Evolutionary conservation across 2,113 vertebrate species (phyloP).

Genomic region (Oreotrochilus melanogaster): DNA sequence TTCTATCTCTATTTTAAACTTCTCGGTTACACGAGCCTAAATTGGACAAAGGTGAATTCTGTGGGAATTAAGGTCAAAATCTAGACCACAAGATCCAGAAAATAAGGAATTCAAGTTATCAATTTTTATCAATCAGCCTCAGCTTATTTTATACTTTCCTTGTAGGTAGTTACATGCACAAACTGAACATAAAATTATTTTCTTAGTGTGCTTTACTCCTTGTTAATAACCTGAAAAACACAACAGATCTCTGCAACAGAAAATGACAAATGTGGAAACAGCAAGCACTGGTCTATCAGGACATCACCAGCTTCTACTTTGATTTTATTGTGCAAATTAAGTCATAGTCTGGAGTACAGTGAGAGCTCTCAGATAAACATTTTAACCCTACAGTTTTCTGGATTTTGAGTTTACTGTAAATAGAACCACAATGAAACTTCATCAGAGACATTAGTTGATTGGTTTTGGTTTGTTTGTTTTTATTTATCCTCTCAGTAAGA

Average conservation of each 20-base stretch:
- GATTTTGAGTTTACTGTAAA: neutral
- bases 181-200: constrained; percentile 55
- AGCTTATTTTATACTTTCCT: constrained; percentile 33
- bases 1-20: constrained; percentile 69
- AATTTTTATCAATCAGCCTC: constrained; percentile 48
- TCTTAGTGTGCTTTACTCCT: constrained; percentile 34
- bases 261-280: neutral
- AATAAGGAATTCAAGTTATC: constrained; percentile 34
- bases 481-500: neutral
- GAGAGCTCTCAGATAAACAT: neutral
- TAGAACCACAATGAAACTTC: neutral
- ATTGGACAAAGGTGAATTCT: neutral
- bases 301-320: neutral
- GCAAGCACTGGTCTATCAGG: neutral
- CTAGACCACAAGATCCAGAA: constrained; percentile 14
- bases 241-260: neutral
- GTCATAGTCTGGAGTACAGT: neutral
- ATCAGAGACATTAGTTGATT: neutral
- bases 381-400: neutral
- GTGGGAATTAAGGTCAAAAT: neutral
- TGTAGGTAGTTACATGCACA: constrained; percentile 34
- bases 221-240: constrained; percentile 35
- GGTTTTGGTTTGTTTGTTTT: neutral
- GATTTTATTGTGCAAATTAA: neutral
- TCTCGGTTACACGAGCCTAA: neutral